phyloP scores from a whole-genome alignment of 2,888 invertebrate species.

The Galerucella calmariensis region DNA sequence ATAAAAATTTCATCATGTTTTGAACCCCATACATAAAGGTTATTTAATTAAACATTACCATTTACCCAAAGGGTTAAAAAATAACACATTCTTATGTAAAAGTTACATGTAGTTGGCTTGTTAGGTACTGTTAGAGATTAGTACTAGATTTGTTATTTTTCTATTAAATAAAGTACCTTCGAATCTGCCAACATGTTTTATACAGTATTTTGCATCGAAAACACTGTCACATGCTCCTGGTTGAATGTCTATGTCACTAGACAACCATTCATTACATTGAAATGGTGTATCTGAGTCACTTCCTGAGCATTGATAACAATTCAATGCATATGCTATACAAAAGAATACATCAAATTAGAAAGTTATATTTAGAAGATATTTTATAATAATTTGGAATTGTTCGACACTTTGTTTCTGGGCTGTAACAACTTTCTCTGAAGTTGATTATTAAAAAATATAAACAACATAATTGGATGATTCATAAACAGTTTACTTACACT shows the following conservation, averaged over 20 bases:
- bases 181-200: slow-evolving; percentile 92
- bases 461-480: not conserved
- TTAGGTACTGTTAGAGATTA: slow-evolving; percentile 12
- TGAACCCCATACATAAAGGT: not conserved
- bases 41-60: not conserved
- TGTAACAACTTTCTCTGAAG: not conserved
- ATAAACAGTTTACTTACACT: slow-evolving; percentile 23
- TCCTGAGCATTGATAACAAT: slow-evolving; percentile 91
- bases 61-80: not conserved
- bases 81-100: not conserved
- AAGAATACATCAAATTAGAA: slow-evolving; percentile 15
- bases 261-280: slow-evolving; percentile 85
- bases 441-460: not conserved
- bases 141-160: not conserved
- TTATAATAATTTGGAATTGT: too few species aligned
- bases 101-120: slow-evolving; percentile 11
- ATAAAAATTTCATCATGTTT: not conserved
- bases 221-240: slow-evolving; percentile 81
- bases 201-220: slow-evolving; percentile 87
- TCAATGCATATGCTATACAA: slow-evolving; percentile 61
- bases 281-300: slow-evolving; percentile 81
- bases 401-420: too few species aligned
- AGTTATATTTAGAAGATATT: not conserved
- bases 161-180: slow-evolving; percentile 73
- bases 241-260: slow-evolving; percentile 70